phyloP scores from a whole-genome alignment of 1,140 invertebrate species.

The Rhagoletis zephyria region DNA sequence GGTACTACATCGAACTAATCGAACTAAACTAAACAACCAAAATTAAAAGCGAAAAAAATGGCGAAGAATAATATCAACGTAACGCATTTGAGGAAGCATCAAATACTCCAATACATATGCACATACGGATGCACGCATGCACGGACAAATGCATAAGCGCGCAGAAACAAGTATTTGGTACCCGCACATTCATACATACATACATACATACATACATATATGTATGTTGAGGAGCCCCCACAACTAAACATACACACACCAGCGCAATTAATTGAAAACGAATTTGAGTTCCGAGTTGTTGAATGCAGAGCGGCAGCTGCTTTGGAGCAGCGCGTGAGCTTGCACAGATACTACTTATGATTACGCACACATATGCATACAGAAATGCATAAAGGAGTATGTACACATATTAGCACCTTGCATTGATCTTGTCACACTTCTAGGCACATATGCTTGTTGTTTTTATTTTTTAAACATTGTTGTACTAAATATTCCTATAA shows the following conservation, averaged over 20 bases:
- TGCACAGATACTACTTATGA: neutral
- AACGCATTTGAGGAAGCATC: neutral
- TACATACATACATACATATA: neutral
- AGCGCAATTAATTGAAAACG: constrained; percentile 3
- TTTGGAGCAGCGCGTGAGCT: constrained; percentile 22
- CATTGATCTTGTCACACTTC: constrained; percentile 16
- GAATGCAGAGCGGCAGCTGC: neutral
- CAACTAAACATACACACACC: neutral
- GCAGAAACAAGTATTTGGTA: constrained; percentile 41
- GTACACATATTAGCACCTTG: neutral
- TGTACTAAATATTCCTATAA: too few species aligned
- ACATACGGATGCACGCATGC: too few species aligned
- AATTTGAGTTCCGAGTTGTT: constrained; percentile 33
- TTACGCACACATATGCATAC: neutral
- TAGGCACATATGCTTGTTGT: neutral
- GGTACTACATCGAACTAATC: neutral
- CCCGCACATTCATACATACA: neutral
- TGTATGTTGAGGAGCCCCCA: neutral
- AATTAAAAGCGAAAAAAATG: neutral
- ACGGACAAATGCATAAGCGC: neutral
- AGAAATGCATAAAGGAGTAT: neutral
- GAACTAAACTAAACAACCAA: neutral
- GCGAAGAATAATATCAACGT: constrained; percentile 36
- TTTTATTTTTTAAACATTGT: neutral
- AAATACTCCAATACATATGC: too few species aligned